phyloP scores from a whole-genome alignment of 2,113 vertebrate species.

The Lipophrys pholis region DNA sequence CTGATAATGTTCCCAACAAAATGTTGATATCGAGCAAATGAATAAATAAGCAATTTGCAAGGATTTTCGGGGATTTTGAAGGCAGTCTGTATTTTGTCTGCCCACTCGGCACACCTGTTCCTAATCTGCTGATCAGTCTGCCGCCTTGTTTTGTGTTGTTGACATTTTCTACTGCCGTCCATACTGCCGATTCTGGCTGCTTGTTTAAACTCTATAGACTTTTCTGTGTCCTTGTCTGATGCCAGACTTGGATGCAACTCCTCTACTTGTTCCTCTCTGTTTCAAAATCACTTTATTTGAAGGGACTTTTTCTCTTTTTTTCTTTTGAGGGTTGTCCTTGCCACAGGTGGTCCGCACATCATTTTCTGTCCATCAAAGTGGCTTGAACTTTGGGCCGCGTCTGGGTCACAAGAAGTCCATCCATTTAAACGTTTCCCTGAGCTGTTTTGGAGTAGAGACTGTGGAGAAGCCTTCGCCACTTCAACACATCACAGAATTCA shows the following conservation, averaged over 20 bases:
- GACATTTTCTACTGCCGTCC: not conserved
- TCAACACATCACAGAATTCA: constrained; percentile 4
- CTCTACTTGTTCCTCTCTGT: not conserved
- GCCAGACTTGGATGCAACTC: not conserved
- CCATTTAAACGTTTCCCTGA: constrained; percentile 11
- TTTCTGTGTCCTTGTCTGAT: not conserved
- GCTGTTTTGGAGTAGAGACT: not conserved
- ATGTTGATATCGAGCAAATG: not conserved
- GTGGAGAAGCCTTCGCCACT: constrained; percentile 7
- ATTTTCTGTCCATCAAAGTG: constrained; percentile 16
- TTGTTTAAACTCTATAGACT: not conserved
- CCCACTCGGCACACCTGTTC: not conserved
- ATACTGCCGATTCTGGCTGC: not conserved
- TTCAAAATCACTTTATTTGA: not conserved
- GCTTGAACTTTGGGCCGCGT: not conserved
- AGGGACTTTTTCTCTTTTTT: not conserved
- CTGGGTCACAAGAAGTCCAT: constrained; percentile 15
- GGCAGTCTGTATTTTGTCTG: not conserved
- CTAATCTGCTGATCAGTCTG: not conserved
- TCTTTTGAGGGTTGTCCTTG: not conserved
- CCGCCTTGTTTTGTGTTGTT: not conserved
- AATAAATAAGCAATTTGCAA: not conserved
- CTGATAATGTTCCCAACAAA: not conserved
- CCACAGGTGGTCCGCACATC: not conserved
- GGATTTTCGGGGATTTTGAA: not conserved